Evolutionary conservation across 2,888 invertebrate genomes (phyloP), one percentile per base, ranked within the genome.

Genomic region (Drosophila sordidapex): DNA sequence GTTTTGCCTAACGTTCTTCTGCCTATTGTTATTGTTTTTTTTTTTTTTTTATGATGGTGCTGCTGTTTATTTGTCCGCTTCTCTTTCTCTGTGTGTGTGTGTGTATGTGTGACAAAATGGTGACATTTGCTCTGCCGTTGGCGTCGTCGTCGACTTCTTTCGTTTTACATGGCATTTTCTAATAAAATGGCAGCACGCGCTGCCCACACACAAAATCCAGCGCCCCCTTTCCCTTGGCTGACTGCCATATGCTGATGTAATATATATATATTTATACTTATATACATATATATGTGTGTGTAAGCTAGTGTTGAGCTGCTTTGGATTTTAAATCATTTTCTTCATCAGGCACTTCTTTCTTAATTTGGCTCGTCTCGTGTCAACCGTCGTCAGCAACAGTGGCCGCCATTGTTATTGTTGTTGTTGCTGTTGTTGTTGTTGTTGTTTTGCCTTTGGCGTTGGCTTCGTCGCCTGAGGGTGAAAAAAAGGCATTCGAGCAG

Each of bases 381-480:
- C 90, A 89, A 88, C 87, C 90, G 87, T 89, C 80, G 79, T 87
- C 90, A 89, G 75, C 73, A 63, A 66, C 69, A 88, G 72, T 69
- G 72, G 73, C 77, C 70, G 77, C 76, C 76, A 76, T 67, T 62
- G 59, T 61, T 70, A 62, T 73, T 82, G 63, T 52, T 53, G 29
- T 48, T 18, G 18, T 51, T 63, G 58, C 2, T 25, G 2, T 48
- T 70, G 56, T 62, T 66, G 57, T 54, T 63, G 66, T 70, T 79
- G 64, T 58, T 70, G 67, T 74, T 77, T 68, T 79, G 69, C 76
- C 70, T 65, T 77, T 90, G 79, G 84, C 82, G 87, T 87, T 87
- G 89, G 82, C 89, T 76, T 90, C 87, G 90, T 89, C 87, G 89
- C 90, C 89, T 74, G 73, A 83, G 90, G 86, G 89, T 87, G 86